Base-by-base conservation (phyloP, 2,797 vertebrate genomes). In the Sebastes reedi region DNA sequence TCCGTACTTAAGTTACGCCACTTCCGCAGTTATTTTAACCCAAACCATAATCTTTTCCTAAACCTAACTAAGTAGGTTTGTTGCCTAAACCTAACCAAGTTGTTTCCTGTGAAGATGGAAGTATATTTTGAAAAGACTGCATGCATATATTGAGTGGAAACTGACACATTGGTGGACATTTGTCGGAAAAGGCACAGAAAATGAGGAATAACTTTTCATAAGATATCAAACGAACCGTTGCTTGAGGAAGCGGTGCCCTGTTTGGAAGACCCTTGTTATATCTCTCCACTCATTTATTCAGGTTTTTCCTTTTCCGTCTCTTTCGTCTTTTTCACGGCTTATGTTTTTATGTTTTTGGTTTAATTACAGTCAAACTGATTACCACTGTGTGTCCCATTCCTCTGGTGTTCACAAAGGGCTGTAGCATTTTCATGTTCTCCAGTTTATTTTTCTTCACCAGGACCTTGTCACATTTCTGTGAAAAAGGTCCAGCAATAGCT, bases 401-500 rank as follows among this genome's bases (percentile, higher is more conserved):
- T 54, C 25, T 29, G 62, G 12, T 18, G 60, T 65, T 83, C 46
- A 72, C 60, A 55, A 74, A 46, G 29, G 22, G 18, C 46, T 67
- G 8, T 4, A n/a, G 25, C 24, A 36, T 83, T 87, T 79, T 59
- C 34, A 65, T 70, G 5, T 72, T 78, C 70, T 77, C 46, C 54
- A 67, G 5, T 22, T 71, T 73, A 27, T 81, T 85, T 72, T 79
- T 60, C 20, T 79, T 76, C 69, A 59, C 64, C 58, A 18, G 42
- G 34, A 83, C 66, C 65, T 66, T 87, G 73, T 77, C 83, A 88
- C 39, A 79, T 82, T 82, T 84, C 80, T 30, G 46, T 64, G 50
- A 86, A 75, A 75, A 80, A 80, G 27, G 62, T 77, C 65, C 13
- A 6, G n/a, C 50, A 64, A 36, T 79, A 77, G 83, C 84, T 91